Base-by-base conservation (phyloP, 2,797 vertebrate genomes). In the Myiotriccus ornatus region DNA sequence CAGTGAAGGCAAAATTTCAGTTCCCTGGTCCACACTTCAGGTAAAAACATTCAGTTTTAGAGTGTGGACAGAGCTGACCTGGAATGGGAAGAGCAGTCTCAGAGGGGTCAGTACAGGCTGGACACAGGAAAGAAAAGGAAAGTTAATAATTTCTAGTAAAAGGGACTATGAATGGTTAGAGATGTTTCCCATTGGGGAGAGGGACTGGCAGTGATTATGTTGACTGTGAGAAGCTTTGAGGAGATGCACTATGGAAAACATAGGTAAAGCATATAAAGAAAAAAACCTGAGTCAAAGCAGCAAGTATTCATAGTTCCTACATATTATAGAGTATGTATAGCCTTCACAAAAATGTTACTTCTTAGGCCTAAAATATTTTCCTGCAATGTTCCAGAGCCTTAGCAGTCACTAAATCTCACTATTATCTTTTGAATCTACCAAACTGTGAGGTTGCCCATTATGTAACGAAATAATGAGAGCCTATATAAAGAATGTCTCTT, bases 191-290 rank as follows among this genome's bases (percentile, higher is more conserved):
- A 44, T 0, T 3, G 15, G 16, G 22, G 68, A 85, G 16, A 35
- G 18, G 22, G 28, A 44, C 20, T 32, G 6, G 25, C 18, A 78
- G 14, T 60, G 27, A 62, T 57, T 24, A 80, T 6, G 7, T 2
- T 12, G 9, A 25, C 18, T 44, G 8, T 15, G 15, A 68, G 34
- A 88, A 39, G 7, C 14, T 90, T 0, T 0, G 47, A 67, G 9
- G 17, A 1, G 5, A 78, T 16, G 12, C 4, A 21, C 15, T 20
- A 46, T 1, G 8, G 27, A 64, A 81, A 85, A 62, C 14, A 44
- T 2, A 77, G 8, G 59, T 15, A 53, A 79, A 65, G 15, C 7
- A 46, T 4, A 65, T 7, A 34, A 78, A 35, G 35, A 34, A 55
- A 64, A 89, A 87, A 14, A 2, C 0, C 4, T 27, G 13, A 75